Conservation (phyloP, 2,797 vertebrate genomes). For the Ceryle rudis region DNA sequence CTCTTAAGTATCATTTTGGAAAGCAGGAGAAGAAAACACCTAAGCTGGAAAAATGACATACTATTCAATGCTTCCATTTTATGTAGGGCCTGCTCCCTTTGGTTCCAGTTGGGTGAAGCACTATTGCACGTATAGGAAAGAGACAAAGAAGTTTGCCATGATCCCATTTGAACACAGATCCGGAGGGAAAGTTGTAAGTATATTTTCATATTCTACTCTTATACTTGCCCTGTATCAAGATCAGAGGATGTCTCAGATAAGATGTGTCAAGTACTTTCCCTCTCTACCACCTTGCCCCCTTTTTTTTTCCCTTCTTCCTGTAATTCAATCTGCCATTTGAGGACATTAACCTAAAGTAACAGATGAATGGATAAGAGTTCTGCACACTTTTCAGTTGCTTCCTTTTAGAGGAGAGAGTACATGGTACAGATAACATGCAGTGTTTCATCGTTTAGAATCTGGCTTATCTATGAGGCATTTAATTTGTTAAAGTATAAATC, state of each 20-base stretch:
- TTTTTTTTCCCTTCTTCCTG: neutral
- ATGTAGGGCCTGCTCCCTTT: slow-evolving; percentile 93
- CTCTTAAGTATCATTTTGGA: neutral
- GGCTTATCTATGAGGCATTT: neutral
- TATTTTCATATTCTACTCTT: neutral
- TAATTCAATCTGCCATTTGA: neutral
- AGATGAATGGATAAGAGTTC: neutral
- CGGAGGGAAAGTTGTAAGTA: slow-evolving; percentile 91
- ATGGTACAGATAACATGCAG: neutral
- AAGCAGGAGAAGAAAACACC: neutral
- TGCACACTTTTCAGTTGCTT: neutral
- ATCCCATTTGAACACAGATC: slow-evolving; percentile 96
- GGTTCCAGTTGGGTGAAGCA: slow-evolving; percentile 99
- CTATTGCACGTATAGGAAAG: slow-evolving; percentile 93
- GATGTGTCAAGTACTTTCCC: neutral
- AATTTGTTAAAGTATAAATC: neutral
- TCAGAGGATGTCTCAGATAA: neutral
- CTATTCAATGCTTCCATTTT: neutral
- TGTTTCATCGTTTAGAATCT: neutral
- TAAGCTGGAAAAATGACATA: neutral
- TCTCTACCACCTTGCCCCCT: neutral
- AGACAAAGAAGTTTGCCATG: slow-evolving; percentile 94
- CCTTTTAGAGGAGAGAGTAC: neutral
- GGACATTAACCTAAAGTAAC: neutral
- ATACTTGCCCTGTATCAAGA: neutral